Percentiles rank a stretch among this genome's conserved stretches.
phyloP scores from a whole-genome alignment of 2,797 vertebrate species.

The Spea hammondii region DNA sequence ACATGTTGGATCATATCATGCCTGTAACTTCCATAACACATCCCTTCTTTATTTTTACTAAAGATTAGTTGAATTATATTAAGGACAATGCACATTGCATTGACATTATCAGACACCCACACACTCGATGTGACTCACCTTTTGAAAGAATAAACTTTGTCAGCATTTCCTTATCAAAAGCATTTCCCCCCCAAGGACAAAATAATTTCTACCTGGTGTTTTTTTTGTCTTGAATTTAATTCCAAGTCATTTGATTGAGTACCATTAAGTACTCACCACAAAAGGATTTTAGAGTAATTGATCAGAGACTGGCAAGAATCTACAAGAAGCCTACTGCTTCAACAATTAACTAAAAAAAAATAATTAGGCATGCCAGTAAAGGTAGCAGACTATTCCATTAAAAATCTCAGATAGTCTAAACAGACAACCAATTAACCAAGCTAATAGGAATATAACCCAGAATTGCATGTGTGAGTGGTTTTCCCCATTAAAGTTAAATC shows the following conservation, averaged over 20 bases:
- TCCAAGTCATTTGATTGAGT: slow-evolving; percentile 26
- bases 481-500: background rate
- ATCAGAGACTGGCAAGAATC: slow-evolving; percentile 9
- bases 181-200: background rate
- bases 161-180: slow-evolving; percentile 24
- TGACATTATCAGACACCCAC: slow-evolving; percentile 22
- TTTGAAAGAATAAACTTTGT: slow-evolving; percentile 27
- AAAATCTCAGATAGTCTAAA: slow-evolving; percentile 11
- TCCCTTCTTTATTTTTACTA: background rate
- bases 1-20: too few species aligned
- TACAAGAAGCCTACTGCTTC: background rate
- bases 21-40: too few species aligned
- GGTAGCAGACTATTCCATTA: slow-evolving; percentile 17
- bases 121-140: slow-evolving; percentile 10
- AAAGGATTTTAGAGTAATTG: slow-evolving; percentile 5
- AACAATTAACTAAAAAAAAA: slow-evolving; percentile 20
- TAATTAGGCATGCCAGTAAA: slow-evolving; percentile 15
- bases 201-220: slow-evolving; percentile 26
- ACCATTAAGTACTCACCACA: background rate
- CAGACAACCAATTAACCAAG: slow-evolving; percentile 23
- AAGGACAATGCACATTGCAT: background rate
- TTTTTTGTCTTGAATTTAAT: slow-evolving; percentile 31
- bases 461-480: background rate
- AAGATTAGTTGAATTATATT: slow-evolving; percentile 13
- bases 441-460: slow-evolving; percentile 6